Evolutionary conservation across 2,797 vertebrate genomes (phyloP).

Genomic region (Arrhamphus sclerolepis): DNA sequence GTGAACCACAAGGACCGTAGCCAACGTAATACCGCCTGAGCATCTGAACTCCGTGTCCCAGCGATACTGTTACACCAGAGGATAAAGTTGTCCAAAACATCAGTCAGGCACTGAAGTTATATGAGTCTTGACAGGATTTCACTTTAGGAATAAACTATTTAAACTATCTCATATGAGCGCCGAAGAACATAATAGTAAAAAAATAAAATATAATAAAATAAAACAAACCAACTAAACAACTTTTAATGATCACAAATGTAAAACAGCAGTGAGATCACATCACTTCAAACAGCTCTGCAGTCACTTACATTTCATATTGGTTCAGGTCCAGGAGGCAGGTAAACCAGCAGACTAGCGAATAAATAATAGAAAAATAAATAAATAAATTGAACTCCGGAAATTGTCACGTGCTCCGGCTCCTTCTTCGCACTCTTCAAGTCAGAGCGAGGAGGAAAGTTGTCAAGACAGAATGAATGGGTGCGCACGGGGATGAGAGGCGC

Average conservation of each 20-base stretch:
- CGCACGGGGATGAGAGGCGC: constrained; percentile 58
- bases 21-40: constrained; percentile 61
- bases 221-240: too few species aligned
- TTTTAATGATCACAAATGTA: too few species aligned
- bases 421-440: constrained; percentile 68
- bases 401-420: constrained; percentile 82
- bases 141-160: too few species aligned
- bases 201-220: too few species aligned
- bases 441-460: constrained; percentile 68
- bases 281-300: constrained; percentile 5
- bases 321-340: constrained; percentile 65
- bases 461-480: constrained; percentile 73
- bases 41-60: constrained; percentile 42
- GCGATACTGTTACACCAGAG: not conserved
- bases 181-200: too few species aligned
- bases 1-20: constrained; percentile 75
- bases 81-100: too few species aligned
- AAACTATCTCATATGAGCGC: too few species aligned
- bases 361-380: constrained; percentile 68
- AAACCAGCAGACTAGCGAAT: constrained; percentile 54
- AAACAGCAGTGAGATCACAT: too few species aligned
- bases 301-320: constrained; percentile 87
- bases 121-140: too few species aligned
- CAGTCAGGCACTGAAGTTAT: too few species aligned
- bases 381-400: constrained; percentile 78